Evolutionary conservation across 1,140 invertebrate genomes (phyloP), one percentile per base, ranked within the genome.

Genomic region (Brachionus rubens): DNA sequence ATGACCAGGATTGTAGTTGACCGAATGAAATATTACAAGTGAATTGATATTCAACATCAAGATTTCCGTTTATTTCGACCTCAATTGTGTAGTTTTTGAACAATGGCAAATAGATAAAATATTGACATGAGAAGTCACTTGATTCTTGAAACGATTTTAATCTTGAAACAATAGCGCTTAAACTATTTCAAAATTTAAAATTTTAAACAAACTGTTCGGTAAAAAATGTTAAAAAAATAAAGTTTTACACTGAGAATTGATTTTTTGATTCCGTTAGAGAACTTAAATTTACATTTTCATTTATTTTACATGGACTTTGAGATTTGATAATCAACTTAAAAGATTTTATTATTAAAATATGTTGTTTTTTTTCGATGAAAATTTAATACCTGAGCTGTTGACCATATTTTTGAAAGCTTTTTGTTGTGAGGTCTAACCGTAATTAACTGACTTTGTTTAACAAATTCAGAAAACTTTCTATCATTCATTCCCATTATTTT

Each of bases 121-220:
- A 0, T 43, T 65, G 33, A 43, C 59, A 65, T 26, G n/a, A 24
- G 12, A 43, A 41, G 16, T 65, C 36, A 43, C 36, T 41, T 24
- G 9, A 43, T 24, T 65, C 59, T 43, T 65, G 59, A 65, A 65
- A 65, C 12, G 59, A 65, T 43, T 65, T 65, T 12, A 65, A 24
- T 43, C 12, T 65, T 65, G 59, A 65, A 12, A 65, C 28, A 24
- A 65, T 24, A 24, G 33, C 30, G 9, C 54, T 26, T 10, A 52
- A 52, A 36, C 33, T 36, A 36, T 36, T 36, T 5, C 3, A 9
- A 36, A 36, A n/a, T n/a, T n/a, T n/a, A n/a, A n/a, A n/a, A n/a
- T n/a, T n/a, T n/a, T n/a, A n/a, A n/a, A n/a, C n/a, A n/a, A n/a
- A n/a, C n/a, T n/a, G n/a, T n/a, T n/a, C n/a, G n/a, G n/a, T n/a